Conservation (phyloP, 2,888 invertebrate genomes). For the Xestia xanthographa region DNA sequence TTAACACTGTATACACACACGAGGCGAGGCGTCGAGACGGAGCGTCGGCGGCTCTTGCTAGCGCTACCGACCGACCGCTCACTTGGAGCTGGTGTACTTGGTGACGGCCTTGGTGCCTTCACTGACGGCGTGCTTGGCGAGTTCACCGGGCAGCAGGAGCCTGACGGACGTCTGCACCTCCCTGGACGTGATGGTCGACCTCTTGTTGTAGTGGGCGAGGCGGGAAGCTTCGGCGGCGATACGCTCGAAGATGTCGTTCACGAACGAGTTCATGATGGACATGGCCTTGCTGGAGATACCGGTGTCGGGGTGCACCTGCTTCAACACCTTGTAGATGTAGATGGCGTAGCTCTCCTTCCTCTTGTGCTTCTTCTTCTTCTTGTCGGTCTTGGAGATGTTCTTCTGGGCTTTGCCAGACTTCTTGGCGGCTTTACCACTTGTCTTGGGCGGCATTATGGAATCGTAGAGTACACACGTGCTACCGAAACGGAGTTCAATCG, state of each 20-base stretch:
- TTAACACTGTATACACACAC: slow-evolving; percentile 13
- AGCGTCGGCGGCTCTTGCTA: slow-evolving; percentile 12
- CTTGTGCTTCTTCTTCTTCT: slow-evolving; percentile 90
- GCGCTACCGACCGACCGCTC: slow-evolving; percentile 41
- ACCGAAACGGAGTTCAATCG: too few species aligned
- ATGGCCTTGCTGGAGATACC: slow-evolving; percentile 89
- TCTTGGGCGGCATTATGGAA: slow-evolving; percentile 76
- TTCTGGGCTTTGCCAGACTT: slow-evolving; percentile 90
- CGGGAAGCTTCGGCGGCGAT: slow-evolving; percentile 91
- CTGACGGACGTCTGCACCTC: slow-evolving; percentile 93
- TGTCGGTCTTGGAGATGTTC: slow-evolving; percentile 90
- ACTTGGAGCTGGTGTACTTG: slow-evolving; percentile 89
- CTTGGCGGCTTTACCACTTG: slow-evolving; percentile 84
- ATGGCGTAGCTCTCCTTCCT: slow-evolving; percentile 91
- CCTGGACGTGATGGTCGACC: slow-evolving; percentile 92
- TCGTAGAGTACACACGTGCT: not conserved
- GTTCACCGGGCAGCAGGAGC: slow-evolving; percentile 92
- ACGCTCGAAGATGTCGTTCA: slow-evolving; percentile 92
- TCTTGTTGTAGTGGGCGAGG: slow-evolving; percentile 92
- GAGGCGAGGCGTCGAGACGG: slow-evolving; percentile 2
- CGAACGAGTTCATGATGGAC: slow-evolving; percentile 91
- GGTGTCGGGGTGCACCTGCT: slow-evolving; percentile 91
- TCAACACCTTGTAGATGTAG: slow-evolving; percentile 92
- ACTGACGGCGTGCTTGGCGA: slow-evolving; percentile 90
- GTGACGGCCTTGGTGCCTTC: slow-evolving; percentile 92